These are phyloP conservation scores for Sarcophaga rosellei DNA, from an alignment of 2,888 invertebrate genomes.

Conservation along the genomic window DNA sequence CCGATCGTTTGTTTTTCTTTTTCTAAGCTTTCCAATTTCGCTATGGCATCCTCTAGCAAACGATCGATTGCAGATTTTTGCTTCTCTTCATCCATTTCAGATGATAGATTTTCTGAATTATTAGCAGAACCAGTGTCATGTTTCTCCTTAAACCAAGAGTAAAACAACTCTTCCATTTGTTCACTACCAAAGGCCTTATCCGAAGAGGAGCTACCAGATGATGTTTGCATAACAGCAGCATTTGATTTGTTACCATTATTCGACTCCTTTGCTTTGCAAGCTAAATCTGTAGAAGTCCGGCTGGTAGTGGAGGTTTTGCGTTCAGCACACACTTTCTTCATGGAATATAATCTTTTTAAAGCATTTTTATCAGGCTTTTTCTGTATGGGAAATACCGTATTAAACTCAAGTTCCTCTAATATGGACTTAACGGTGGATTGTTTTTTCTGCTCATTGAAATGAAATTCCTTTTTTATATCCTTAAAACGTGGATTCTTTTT, in stretches of 20 bases:
- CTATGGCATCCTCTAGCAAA: conserved; percentile 74
- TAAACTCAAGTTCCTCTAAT: conserved; percentile 75
- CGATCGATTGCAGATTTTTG: conserved; percentile 72
- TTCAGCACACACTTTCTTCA: conserved; percentile 28
- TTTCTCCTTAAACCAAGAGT: conserved; percentile 75
- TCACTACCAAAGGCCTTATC: conserved; percentile 72
- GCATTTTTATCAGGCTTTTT: not conserved
- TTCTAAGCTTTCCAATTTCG: conserved; percentile 56
- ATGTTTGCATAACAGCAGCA: no score
- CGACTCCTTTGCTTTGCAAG: conserved; percentile 13
- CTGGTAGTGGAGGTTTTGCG: not conserved
- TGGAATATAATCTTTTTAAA: conserved; percentile 42
- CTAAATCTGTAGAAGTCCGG: not conserved
- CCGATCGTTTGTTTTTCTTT: conserved; percentile 23
- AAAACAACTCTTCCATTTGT: conserved; percentile 75
- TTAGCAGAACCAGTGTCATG: conserved; percentile 56
- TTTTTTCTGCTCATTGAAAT: conserved; percentile 68
- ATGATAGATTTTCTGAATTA: not conserved
- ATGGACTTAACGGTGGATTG: conserved; percentile 75
- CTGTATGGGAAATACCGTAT: conserved; percentile 22
- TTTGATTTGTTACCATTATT: not conserved
- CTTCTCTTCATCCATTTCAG: conserved; percentile 68
- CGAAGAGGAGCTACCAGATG: no score
- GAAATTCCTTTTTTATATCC: conserved; percentile 62
- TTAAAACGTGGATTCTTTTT: conserved; percentile 74